Evolutionary conservation across 2,797 vertebrate species (phyloP).

Genomic region (Sebastes hopkinsi): DNA sequence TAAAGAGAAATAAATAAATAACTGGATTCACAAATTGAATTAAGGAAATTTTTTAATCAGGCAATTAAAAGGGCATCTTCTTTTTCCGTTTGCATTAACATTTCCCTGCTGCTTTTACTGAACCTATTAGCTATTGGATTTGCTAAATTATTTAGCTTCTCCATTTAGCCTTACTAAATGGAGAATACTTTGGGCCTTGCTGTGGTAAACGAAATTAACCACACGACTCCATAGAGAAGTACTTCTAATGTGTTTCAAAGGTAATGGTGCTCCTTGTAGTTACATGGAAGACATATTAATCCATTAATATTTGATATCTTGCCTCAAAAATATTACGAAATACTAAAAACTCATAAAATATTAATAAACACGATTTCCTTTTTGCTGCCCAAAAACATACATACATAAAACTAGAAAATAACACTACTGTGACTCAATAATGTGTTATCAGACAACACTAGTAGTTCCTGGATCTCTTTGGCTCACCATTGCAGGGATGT

Average conservation of each 20-base stretch:
- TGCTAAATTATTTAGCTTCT: too few species aligned
- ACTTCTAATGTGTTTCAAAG: not conserved
- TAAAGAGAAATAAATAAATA: too few species aligned
- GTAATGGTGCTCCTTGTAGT: not conserved
- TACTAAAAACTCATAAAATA: not conserved
- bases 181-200: too few species aligned
- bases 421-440: not conserved
- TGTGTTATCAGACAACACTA: not conserved
- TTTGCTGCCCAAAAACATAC: not conserved
- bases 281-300: not conserved
- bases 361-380: not conserved
- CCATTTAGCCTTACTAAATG: too few species aligned
- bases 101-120: too few species aligned
- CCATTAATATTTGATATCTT: not conserved
- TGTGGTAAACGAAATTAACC: too few species aligned
- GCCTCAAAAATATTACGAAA: not conserved
- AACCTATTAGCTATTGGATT: too few species aligned
- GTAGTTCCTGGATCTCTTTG: not conserved
- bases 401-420: not conserved
- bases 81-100: too few species aligned
- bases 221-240: not conserved
- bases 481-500: conserved; percentile 93
- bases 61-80: too few species aligned
- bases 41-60: too few species aligned
- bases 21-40: too few species aligned